Conservation (phyloP, 2,888 invertebrate genomes). For the Andrena flavipes region DNA sequence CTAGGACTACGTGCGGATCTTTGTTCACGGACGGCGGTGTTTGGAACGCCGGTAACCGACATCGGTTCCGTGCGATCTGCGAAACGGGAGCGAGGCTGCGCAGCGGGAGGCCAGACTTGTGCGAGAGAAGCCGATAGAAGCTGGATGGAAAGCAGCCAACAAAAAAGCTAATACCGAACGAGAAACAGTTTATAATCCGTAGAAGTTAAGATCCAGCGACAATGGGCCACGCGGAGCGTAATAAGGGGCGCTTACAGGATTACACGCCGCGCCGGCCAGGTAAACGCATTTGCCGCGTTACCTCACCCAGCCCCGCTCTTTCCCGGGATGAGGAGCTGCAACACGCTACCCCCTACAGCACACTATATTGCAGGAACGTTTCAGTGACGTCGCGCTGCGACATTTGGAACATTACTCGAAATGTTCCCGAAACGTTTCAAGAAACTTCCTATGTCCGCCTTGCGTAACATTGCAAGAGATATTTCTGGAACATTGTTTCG, state of each 20-base stretch:
- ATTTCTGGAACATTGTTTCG: too few relatives aligned
- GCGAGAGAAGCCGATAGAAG: slow-evolving; percentile 46
- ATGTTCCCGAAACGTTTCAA: too few relatives aligned
- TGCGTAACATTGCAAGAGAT: too few relatives aligned
- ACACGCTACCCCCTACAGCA: too few relatives aligned
- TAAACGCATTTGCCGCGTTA: slow-evolving; percentile 72
- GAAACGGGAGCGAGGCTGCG: slow-evolving; percentile 54
- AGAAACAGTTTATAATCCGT: slow-evolving; percentile 82
- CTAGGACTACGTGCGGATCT: neutral
- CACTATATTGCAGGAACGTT: too few relatives aligned
- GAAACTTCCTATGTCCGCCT: too few relatives aligned
- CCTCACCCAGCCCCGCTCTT: neutral
- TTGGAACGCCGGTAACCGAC: neutral
- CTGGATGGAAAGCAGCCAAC: slow-evolving; percentile 57
- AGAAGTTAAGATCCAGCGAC: slow-evolving; percentile 83
- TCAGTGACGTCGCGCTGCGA: too few relatives aligned
- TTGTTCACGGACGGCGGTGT: neutral
- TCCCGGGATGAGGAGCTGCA: neutral
- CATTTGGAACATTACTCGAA: too few relatives aligned
- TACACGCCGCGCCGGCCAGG: slow-evolving; percentile 72
- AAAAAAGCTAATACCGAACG: slow-evolving; percentile 76
- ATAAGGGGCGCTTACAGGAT: slow-evolving; percentile 83
- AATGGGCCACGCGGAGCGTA: slow-evolving; percentile 82
- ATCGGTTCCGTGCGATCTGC: slow-evolving; percentile 41
- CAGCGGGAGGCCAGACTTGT: slow-evolving; percentile 73